Conservation (phyloP, 2,888 invertebrate species). For the Cylindroiulus punctatus region DNA sequence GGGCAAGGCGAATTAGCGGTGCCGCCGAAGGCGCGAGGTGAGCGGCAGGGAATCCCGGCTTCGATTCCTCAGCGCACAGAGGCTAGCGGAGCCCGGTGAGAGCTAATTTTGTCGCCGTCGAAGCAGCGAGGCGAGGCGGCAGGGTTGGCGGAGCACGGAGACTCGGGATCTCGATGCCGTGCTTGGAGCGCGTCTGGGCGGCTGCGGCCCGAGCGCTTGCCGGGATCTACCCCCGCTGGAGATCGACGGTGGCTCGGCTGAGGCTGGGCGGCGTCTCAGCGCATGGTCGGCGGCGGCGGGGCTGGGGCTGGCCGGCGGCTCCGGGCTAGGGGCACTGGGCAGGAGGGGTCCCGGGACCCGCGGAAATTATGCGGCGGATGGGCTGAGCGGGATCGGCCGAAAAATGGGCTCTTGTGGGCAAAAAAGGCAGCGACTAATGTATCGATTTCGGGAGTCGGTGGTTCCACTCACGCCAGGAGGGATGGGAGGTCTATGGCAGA, state of each 20-base stretch:
- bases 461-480: not conserved
- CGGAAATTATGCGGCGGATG: not conserved
- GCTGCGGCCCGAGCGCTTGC: too few relatives aligned
- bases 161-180: too few relatives aligned
- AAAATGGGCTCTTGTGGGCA: not conserved
- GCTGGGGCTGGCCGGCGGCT: not conserved
- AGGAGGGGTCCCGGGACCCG: not conserved
- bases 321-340: not conserved
- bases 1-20: too few relatives aligned
- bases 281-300: not conserved
- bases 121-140: not conserved
- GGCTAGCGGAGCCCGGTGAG: not conserved
- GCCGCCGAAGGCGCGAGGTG: too few relatives aligned
- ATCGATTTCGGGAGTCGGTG: constrained; percentile 49
- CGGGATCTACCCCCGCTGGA: not conserved
- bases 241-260: not conserved
- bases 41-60: not conserved
- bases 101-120: not conserved
- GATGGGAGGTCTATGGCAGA: not conserved
- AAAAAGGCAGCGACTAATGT: constrained; percentile 12
- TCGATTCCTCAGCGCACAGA: not conserved
- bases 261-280: not conserved
- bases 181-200: too few relatives aligned
- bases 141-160: not conserved
- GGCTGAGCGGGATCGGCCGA: not conserved